Evolutionary conservation across 2,797 vertebrate genomes (phyloP), one percentile per base, ranked within the genome.

Genomic region (Gadopsis bispinosus): DNA sequence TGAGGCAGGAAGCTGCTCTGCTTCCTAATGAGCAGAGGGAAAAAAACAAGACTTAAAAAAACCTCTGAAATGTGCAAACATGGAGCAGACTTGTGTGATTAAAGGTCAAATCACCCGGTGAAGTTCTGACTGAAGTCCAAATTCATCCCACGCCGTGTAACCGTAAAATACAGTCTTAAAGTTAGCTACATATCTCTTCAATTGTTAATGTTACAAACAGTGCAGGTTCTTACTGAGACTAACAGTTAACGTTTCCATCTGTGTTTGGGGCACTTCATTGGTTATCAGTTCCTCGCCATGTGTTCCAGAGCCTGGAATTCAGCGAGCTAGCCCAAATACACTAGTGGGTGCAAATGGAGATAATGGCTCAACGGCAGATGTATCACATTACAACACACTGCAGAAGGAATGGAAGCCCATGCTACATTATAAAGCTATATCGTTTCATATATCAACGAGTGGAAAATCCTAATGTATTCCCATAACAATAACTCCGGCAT

Each of bases 281-380:
- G 87, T 90, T 77, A 74, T 64, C 48, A 81, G 62, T 55, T 81
- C 68, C 43, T 67, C 43, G 74, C 63, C 65, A 83, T 85, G 66
- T 22, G 83, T 78, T 84, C 68, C 68, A 69, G 37, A 35, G 80
- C 33, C 87, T 73, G 63, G 71, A 87, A 87, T 89, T 89, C 80
- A 83, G 90, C 4, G 26, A 81, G 64, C 71, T 54, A 20, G 77
- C 77, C 55, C 67, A 75, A 81, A 81, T 77, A 70, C 19, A 58
- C 37, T 39, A 39, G 37, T 26, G 70, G 7, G 68, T 72, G 80
- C 35, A 70, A 72, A 75, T 69, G 59, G 76, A 83, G 76, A 72
- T 80, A 90, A 89, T 83, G 70, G 73, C 50, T 70, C 59, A 35
- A 67, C 43, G 4, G 54, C 53, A n/a, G 54, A 68, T 37, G 73